Percentiles rank a stretch among this genome's conserved stretches.
phyloP scores from a whole-genome alignment of 2,888 invertebrate genomes.

The Morpho deidamia region DNA sequence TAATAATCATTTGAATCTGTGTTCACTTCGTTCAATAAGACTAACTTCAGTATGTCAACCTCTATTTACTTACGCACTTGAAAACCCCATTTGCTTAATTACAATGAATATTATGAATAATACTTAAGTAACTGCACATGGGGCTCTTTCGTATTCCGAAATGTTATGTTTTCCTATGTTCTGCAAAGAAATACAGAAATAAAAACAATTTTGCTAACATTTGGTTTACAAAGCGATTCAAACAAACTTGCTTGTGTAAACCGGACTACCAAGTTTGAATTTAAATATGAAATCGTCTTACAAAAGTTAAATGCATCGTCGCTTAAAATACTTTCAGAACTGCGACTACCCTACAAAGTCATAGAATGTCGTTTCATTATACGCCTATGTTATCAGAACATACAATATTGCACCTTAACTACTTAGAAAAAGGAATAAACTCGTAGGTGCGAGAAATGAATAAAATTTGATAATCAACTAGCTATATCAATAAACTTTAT shows the following conservation, averaged over 20 bases:
- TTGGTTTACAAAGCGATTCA: no score
- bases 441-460: neutral
- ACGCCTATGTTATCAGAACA: neutral
- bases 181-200: neutral
- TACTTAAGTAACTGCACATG: no score
- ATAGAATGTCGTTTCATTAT: constrained; percentile 22
- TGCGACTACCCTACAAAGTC: constrained; percentile 6
- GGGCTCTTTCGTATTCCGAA: no score
- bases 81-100: no score
- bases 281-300: constrained; percentile 13
- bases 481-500: constrained; percentile 1
- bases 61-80: no score
- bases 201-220: neutral
- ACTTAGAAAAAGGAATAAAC: neutral
- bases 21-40: no score
- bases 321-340: constrained; percentile 4
- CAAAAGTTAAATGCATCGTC: constrained; percentile 10
- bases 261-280: neutral
- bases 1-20: no score
- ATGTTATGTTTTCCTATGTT: no score
- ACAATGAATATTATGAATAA: no score
- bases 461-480: neutral
- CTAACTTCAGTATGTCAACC: no score
- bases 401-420: neutral
- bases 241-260: neutral